Base-by-base conservation (phyloP, 2,113 vertebrate genomes). In the Syrrhaptes paradoxus region DNA sequence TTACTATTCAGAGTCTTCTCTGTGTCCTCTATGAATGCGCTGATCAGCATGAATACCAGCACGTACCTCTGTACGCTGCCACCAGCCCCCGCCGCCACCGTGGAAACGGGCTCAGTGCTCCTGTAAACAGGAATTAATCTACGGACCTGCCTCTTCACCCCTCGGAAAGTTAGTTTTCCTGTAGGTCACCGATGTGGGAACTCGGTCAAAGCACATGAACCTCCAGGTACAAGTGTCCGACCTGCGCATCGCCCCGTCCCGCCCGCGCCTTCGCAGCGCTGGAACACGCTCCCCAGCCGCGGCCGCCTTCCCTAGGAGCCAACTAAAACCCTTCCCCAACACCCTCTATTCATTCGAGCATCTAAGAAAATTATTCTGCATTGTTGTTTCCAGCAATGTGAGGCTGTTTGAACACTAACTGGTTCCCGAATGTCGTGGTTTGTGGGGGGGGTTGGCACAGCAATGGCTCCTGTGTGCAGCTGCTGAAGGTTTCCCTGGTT, bases 181-280 rank as follows among this genome's bases (percentile, higher is more conserved):
- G 17, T 1, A 31, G 38, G 55, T 48, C 31, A 13, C 7, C 9
- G 7, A 10, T 3, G 45, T 2, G 5, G 72, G 38, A 78, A 70
- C n/a, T 70, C 31, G 0, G 14, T 17, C 59, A 14, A 65, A 68
- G n/a, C 11, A 25, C 5, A 6, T 1, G 1, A 76, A 20, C 6
- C 28, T 16, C 21, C 36, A 2, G 0, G 17, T 13, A 15, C 43
- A 13, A 18, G 32, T 1, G 19, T 9, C 17, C n/a, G 18, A 15
- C 22, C 63, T 6, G 31, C 4, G 26, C 45, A 26, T 22, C 32
- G 10, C 20, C 52, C 48, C 3, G 12, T 19, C 46, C 61, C 52
- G 3, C 13, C 45, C 28, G 4, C n/a, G 17, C 25, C 57, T 32
- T n/a, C 82, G 17, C 54, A 38, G 32, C 19, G 29, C 13, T 32